Conservation (phyloP, 2,113 vertebrate species). For the Phaethornis superciliosus region DNA sequence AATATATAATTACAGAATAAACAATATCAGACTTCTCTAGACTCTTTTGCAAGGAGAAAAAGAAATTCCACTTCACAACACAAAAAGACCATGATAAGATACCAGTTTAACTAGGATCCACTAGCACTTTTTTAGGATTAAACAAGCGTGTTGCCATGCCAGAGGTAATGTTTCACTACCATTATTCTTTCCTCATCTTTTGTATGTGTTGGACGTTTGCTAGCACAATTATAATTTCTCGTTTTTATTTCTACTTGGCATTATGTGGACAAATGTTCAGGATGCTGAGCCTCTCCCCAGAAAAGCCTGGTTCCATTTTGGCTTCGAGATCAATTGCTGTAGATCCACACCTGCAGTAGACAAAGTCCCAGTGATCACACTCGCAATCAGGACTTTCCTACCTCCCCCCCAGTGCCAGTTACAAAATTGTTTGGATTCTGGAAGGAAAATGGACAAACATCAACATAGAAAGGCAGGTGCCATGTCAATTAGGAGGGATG, state of each 20-base stretch:
- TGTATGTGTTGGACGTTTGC: neutral
- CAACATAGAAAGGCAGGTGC: neutral
- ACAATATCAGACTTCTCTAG: neutral
- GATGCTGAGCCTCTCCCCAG: neutral
- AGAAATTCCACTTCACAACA: neutral
- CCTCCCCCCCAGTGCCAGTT: neutral
- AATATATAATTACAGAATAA: slow-evolving; percentile 30
- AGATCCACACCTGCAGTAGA: neutral
- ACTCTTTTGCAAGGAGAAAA: neutral
- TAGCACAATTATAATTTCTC: neutral
- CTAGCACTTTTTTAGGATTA: neutral
- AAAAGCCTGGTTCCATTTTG: slow-evolving; percentile 12
- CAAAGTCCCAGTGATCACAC: accelerated
- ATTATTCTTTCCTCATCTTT: neutral
- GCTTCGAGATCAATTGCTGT: neutral
- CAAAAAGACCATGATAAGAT: neutral
- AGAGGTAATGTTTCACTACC: slow-evolving; percentile 11
- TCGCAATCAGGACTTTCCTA: neutral
- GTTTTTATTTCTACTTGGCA: slow-evolving; percentile 28
- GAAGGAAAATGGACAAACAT: neutral
- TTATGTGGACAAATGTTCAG: neutral
- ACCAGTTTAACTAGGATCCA: neutral
- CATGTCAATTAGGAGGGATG: neutral
- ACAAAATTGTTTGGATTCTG: neutral
- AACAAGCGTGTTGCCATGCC: neutral